Base-by-base conservation (phyloP, 2,113 vertebrate genomes). In the Boulengeromyrus knoepffleri region DNA sequence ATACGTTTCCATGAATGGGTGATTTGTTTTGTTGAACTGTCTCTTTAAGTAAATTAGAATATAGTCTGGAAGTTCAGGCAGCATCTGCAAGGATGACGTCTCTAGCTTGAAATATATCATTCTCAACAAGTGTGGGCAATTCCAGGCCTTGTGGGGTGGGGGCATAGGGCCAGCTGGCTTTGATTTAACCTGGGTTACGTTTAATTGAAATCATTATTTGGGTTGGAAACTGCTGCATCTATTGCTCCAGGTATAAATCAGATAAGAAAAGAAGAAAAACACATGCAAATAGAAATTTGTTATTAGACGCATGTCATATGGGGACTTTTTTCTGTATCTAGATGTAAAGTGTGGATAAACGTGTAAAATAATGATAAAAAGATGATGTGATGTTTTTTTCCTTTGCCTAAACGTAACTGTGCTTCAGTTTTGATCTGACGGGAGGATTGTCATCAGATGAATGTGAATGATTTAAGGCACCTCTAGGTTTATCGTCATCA, bases 161-260 rank as follows among this genome's bases (percentile, higher is more conserved):
- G 36, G 31, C 36, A 42, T 39, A 50, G 47, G 10, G 47, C 84
- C 84, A 47, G 84, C 45, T 86, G 24, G 47, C 84, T 86, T 86
- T 47, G 45, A 80, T 80, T 50, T n/a, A 86, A 50, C 84, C 47
- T 49, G 46, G 12, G 47, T 50, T n/a, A 86, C 24, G 21, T 49
- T 86, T 86, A 24, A 49, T 86, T 27, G 84, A 86, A 47, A 86
- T 86, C 84, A 49, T 80, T 80, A 42, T 80, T 80, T 80, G 84
- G 24, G 10, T 49, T 27, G 45, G 84, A 86, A 31, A 27, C 24
- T 47, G 24, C 84, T 10, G 24, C 21, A 27, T 27, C 84, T 49
- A 49, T 21, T 49, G n/a, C 45, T 21, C 45, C 24, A n/a, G 21
- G 21, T 50, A 27, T 86, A 86, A 86, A 86, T 50, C 46, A 27